A percentile compares a stretch with the other conserved stretches of the same genome.
Evolutionary conservation across 2,113 vertebrate genomes (phyloP).

Genomic region (Passer montanus): DNA sequence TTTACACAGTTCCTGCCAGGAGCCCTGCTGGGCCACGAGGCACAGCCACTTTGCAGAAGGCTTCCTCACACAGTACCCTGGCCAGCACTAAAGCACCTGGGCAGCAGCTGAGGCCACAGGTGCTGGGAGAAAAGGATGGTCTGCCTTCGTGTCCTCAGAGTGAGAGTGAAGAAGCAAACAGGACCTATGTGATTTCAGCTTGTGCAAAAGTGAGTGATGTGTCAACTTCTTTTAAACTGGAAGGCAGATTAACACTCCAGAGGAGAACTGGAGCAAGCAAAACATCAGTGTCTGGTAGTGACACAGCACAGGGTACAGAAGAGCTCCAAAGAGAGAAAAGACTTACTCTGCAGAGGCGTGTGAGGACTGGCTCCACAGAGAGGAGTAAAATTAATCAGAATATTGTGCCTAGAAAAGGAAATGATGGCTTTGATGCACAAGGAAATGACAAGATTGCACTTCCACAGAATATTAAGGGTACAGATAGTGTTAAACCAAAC

Average conservation of each 20-base stretch:
- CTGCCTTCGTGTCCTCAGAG: not conserved
- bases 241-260: conserved; percentile 75
- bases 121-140: conserved; percentile 3
- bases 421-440: not conserved
- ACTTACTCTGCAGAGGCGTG: conserved; percentile 72
- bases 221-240: conserved; percentile 16
- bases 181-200: conserved; percentile 82
- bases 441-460: conserved; percentile 6
- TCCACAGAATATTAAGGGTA: conserved; percentile 14
- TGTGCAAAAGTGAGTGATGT: conserved; percentile 46
- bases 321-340: conserved; percentile 57
- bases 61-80: not conserved
- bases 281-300: conserved; percentile 30
- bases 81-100: not conserved
- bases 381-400: not conserved
- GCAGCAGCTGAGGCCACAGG: not conserved
- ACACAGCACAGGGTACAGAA: not conserved
- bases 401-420: not conserved
- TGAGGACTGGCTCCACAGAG: conserved; percentile 61
- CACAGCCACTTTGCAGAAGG: not conserved
- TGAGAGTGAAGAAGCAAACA: conserved; percentile 74
- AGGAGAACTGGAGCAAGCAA: conserved; percentile 75
- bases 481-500: not conserved
- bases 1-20: not conserved
- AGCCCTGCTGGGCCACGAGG: not conserved